Base-by-base conservation (phyloP, 1,140 invertebrate species). In the Callitettix versicolor region DNA sequence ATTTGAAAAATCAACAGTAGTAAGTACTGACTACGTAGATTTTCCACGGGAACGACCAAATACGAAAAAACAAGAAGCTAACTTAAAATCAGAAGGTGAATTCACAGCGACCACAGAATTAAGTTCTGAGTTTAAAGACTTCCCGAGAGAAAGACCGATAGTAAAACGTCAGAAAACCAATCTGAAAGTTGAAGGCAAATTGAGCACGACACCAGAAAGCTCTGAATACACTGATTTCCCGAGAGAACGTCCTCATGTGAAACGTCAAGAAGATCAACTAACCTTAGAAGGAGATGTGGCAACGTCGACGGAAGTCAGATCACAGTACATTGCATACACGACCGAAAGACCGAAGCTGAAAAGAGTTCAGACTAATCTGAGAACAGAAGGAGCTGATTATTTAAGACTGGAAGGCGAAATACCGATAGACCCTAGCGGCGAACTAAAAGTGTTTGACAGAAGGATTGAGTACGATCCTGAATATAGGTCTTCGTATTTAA, bases 41-140 rank as follows among this genome's bases (percentile, higher is more conserved):
- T 61, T 58, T 40, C 48, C 40, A 9, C 30, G 43, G 14, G 20
- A 47, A 48, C 49, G 60, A 14, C 56, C 57, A 1, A 43, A 50
- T 1, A 42, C 56, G 6, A 26, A 55, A 17, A 46, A 48, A 22
- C 49, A 26, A 7, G 24, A 54, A n/a, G 48, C 57, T 2, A 58
- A 61, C 40, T 36, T 63, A 9, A 59, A 56, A 26, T 54, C 58
- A 6, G 62, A 63, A 52, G 62, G 62, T 11, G 55, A 58, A 30
- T 42, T 17, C 5, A 22, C 24, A 24, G 53, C 36, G 24, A 53
- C 51, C 5, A 54, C 50, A 11, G 56, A 60, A 38, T n/a, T 50
- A 14, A 46, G 30, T n/a, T 34, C 57, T 0, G 52, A 61, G 43
- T 61, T 53, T 33, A 40, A 34, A 46, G 53, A 60, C 53, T 62